Conservation (phyloP, 2,888 invertebrate species). For the Pediacus dermestoides region DNA sequence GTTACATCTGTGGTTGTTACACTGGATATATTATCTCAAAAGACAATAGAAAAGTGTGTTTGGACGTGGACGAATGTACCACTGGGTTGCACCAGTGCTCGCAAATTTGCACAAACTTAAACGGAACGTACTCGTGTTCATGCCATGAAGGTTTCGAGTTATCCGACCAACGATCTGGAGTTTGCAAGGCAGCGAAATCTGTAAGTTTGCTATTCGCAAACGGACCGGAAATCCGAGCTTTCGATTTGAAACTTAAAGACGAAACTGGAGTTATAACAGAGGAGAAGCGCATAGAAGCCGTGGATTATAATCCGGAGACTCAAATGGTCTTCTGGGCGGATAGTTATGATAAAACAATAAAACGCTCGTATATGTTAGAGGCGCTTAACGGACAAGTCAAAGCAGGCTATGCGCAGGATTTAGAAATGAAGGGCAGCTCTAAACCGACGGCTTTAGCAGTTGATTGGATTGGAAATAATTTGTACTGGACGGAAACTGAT, state of each 20-base stretch:
- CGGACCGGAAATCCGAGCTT: slow-evolving; percentile 81
- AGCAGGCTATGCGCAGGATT: slow-evolving; percentile 80
- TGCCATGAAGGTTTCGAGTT: slow-evolving; percentile 80
- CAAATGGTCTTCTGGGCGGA: slow-evolving; percentile 96
- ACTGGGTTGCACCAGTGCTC: slow-evolving; percentile 85
- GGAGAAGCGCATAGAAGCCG: slow-evolving; percentile 85
- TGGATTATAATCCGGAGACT: slow-evolving; percentile 81
- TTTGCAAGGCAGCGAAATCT: slow-evolving; percentile 71
- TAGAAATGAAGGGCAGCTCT: slow-evolving; percentile 77
- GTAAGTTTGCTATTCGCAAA: slow-evolving; percentile 72
- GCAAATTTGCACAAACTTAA: slow-evolving; percentile 87
- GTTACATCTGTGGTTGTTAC: slow-evolving; percentile 89
- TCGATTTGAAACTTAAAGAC: slow-evolving; percentile 61
- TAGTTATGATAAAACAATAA: slow-evolving; percentile 84
- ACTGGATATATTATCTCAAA: slow-evolving; percentile 79
- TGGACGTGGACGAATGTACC: slow-evolving; percentile 87
- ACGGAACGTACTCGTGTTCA: slow-evolving; percentile 83
- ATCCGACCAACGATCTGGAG: slow-evolving; percentile 74
- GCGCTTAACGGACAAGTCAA: slow-evolving; percentile 73
- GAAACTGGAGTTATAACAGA: slow-evolving; percentile 74
- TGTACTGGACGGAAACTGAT: slow-evolving; percentile 91
- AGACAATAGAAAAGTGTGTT: slow-evolving; percentile 77
- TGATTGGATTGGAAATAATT: slow-evolving; percentile 90
- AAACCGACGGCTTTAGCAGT: slow-evolving; percentile 88
- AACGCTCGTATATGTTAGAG: slow-evolving; percentile 85